Base-by-base conservation (phyloP, 2,113 vertebrate genomes). In the Sinocyclocheilus grahami region DNA sequence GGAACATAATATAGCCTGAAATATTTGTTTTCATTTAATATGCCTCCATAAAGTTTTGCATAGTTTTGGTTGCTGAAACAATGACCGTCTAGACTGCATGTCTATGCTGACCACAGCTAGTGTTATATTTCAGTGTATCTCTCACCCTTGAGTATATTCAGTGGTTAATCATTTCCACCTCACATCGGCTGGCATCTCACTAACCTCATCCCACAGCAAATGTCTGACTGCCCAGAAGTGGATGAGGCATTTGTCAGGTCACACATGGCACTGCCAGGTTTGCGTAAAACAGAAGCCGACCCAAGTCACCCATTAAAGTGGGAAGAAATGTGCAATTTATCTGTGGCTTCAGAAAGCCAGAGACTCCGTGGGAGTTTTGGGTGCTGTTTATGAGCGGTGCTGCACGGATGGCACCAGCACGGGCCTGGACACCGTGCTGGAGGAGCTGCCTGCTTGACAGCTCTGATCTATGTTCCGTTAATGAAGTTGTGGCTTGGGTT, bases 401-500 rank as follows among this genome's bases (percentile, higher is more conserved):
- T 48, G 39, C 1, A n/a, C 2, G 39, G 79, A 81, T 80, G 58
- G 78, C 53, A 39, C 5, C 16, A 20, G 10, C 53, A 5, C 33
- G 58, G 62, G 62, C n/a, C 16, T 46, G 48, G 58, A 83, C 51
- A 14, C 62, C 24, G n/a, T 13, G 24, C 33, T 39, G 20, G 16
- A 53, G 20, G 51, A 60, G 53, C 30, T 51, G 48, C 11, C 82
- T 24, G 13, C 39, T 27, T 24, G 27, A 53, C 33, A 6, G 18
- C 8, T 27, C 75, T 84, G 82, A 84, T 86, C 63, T 84, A 16
- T 78, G 63, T 24, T 63, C 48, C 63, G 72, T 58, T 83, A 63
- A 60, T 85, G 69, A 86, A 77, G 55, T 67, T 81, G 85, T 76
- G 69, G 81, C 78, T 86, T 58, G 77, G 16, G 69, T 78, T 88